Evolutionary conservation across 2,888 invertebrate genomes (phyloP).

Genomic region (Leptopilina myrica): DNA sequence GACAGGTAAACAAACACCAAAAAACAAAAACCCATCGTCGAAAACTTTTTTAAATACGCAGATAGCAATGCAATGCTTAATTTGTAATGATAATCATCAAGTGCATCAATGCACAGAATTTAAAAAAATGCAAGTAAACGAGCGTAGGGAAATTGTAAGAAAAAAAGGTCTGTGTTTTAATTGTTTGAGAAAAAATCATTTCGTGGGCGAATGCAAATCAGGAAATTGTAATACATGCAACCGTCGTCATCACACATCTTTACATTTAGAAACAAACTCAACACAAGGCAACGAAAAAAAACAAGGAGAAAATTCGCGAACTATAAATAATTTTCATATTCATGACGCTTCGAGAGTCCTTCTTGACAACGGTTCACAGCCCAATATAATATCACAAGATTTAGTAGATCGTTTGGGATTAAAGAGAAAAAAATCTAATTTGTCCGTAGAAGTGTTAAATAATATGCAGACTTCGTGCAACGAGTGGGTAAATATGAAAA

Average conservation of each 20-base stretch:
- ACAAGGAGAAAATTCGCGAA: background rate
- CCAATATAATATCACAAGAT: conserved; percentile 38
- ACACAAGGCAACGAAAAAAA: background rate
- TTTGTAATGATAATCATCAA: no score
- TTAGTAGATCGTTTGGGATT: conserved; percentile 11
- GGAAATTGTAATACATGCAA: conserved; percentile 16
- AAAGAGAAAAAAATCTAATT: conserved; percentile 7
- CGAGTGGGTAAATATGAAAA: background rate
- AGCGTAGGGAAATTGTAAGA: no score
- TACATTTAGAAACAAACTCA: conserved; percentile 10
- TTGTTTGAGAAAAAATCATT: conserved; percentile 33
- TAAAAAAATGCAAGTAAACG: no score
- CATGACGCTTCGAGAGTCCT: conserved; percentile 20
- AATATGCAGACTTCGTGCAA: background rate
- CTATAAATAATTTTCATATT: background rate
- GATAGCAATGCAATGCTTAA: background rate
- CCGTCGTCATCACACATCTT: conserved; percentile 17
- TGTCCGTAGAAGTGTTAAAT: background rate
- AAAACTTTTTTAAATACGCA: conserved; percentile 25
- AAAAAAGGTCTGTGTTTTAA: conserved; percentile 6
- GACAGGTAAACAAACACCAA: background rate
- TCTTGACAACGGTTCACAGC: conserved; percentile 41
- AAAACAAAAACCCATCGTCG: background rate
- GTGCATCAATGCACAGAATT: conserved; percentile 23
- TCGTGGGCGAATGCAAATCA: conserved; percentile 8